Base-by-base conservation (phyloP, 2,888 invertebrate genomes). In the Tinea pellionella region DNA sequence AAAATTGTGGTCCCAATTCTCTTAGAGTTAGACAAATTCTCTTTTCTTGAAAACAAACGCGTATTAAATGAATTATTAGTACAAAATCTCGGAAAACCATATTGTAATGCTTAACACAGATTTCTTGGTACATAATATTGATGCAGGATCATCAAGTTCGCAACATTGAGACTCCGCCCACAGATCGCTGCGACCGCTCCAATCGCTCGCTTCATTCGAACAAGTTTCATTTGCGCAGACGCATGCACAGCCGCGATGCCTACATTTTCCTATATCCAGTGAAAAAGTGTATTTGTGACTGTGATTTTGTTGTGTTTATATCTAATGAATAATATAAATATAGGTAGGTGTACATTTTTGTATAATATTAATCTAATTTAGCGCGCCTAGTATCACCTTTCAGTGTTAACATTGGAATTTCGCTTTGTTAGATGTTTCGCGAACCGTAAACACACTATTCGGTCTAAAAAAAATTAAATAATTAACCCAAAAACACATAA, bases 171-270 rank as follows among this genome's bases (percentile, higher is more conserved):
- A 65, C 63, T 65, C 61, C 70, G 71, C 74, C 74, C 70, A 19
- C 53, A 13, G 13, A 32, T 19, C 67, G 63, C 65, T 63, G 61
- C 63, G 74, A 77, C 68, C 67, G 77, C 78, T 78, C 77, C 67
- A 24, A 53, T 24, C 19, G 53, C 24, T 71, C 75, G 76, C 78
- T 77, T 80, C 83, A 81, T 76, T 82, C 72, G 64, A 68, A 64
- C 73, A 74, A 71, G 70, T 70, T 70, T 74, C 74, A 73, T 65
- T 70, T 73, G 74, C 74, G 75, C 74, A 77, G 75, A 71, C 75
- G 77, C n/a, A n/a, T n/a, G n/a, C 70, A 64, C 63, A 59, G 61
- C 61, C 64, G 63, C 64, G 59, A 63, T 66, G 64, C 64, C 63
- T 61, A 63, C 64, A 15, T 47, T 12, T 12, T 57, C 32, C 9